These are phyloP conservation scores for Caenorhabditis panamensis DNA, from an alignment of 2,888 invertebrate genomes.

Conservation along the genomic window DNA sequence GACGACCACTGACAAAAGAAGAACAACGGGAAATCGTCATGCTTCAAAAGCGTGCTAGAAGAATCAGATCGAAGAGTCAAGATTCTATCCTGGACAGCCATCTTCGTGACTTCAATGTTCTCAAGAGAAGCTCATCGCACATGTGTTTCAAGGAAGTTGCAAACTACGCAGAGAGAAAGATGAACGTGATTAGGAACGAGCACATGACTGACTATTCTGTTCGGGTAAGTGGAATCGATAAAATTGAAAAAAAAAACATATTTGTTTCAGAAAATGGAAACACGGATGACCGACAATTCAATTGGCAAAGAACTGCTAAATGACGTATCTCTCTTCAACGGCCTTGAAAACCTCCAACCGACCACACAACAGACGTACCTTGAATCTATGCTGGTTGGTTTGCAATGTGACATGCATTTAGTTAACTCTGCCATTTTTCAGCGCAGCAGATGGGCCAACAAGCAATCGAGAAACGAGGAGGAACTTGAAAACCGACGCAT, in stretches of 20 bases:
- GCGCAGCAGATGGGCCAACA: no score
- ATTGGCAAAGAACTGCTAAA: no score
- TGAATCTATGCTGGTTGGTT: no score
- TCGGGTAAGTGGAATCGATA: neutral
- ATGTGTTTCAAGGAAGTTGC: neutral
- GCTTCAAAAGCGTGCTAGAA: neutral
- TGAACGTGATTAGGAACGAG: neutral
- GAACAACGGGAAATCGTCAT: neutral
- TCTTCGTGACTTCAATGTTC: neutral
- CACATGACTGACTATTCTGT: neutral
- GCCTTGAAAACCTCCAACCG: no score
- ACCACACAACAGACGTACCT: no score
- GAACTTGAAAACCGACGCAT: no score
- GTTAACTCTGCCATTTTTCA: no score
- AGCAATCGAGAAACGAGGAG: no score
- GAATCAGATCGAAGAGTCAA: conserved; percentile 3
- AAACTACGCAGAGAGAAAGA: conserved; percentile 7
- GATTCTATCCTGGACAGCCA: neutral
- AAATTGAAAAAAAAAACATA: no score
- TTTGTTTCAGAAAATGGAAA: neutral
- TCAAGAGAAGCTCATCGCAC: neutral
- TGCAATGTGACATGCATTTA: no score
- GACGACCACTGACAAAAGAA: neutral
- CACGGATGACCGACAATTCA: no score
- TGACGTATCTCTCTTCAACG: no score